phyloP scores from a whole-genome alignment of 2,888 invertebrate species.

The Teleogryllus oceanicus region DNA sequence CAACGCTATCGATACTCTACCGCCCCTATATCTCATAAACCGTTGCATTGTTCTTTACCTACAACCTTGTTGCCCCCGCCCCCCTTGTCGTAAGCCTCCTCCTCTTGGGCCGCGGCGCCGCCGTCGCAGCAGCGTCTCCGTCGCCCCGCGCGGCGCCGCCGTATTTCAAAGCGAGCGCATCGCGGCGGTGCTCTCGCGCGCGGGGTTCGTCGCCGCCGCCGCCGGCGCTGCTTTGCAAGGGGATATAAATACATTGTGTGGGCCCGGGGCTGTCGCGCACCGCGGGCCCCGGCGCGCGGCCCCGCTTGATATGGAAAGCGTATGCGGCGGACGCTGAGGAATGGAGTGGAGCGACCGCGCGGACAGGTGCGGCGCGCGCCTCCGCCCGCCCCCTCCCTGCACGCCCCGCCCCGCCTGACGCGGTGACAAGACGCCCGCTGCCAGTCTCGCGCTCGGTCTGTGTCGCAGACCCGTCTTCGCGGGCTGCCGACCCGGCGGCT shows the following conservation, averaged over 20 bases:
- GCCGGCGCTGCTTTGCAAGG: not conserved
- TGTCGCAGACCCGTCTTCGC: too few relatives aligned
- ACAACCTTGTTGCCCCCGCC: not conserved
- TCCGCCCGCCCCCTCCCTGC: too few relatives aligned
- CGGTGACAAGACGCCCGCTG: too few relatives aligned
- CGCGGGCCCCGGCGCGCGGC: not conserved
- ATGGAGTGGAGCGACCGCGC: not conserved
- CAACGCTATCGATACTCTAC: too few relatives aligned
- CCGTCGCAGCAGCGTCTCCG: not conserved
- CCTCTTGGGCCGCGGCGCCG: not conserved
- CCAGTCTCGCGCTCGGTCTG: too few relatives aligned
- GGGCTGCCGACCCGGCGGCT: too few relatives aligned
- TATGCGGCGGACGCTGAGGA: slow-evolving; percentile 6
- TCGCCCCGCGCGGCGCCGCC: slow-evolving; percentile 2
- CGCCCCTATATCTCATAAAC: too few relatives aligned
- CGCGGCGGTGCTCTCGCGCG: not conserved
- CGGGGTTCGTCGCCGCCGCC: not conserved
- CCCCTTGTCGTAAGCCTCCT: not conserved
- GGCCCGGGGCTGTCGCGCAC: not conserved
- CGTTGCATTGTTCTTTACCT: too few relatives aligned
- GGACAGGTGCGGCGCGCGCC: not conserved
- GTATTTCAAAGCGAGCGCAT: not conserved
- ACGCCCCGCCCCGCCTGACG: too few relatives aligned
- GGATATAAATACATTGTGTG: not conserved
- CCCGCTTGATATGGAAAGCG: slow-evolving; percentile 10